Conservation (phyloP, 37 sponge, comb jelly and placozoan genomes). For the Halisarca cf. caerulea region DNA sequence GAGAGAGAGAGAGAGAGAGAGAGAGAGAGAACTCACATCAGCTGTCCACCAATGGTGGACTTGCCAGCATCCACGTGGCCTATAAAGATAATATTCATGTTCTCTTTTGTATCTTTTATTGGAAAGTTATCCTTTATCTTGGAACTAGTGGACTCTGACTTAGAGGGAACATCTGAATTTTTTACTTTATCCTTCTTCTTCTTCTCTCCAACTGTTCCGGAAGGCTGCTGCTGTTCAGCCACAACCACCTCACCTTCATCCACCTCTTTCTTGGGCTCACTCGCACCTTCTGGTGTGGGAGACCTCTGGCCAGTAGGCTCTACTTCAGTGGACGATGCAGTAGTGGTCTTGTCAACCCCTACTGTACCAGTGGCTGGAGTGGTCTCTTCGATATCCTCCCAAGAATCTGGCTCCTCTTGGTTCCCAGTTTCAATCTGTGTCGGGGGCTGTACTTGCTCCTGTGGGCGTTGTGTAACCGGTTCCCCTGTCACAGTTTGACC, state of each 20-base stretch:
- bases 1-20: neutral
- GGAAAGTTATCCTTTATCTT: conserved; percentile 38
- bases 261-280: neutral
- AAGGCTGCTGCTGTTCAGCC: neutral
- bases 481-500: conserved; percentile 4
- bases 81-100: conserved; percentile 95
- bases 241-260: neutral
- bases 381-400: conserved; percentile 70
- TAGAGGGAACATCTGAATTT: neutral
- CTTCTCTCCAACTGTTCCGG: neutral
- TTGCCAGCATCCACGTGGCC: conserved; percentile 99
- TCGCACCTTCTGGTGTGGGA: neutral
- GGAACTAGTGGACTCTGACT: neutral
- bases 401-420: conserved; percentile 54
- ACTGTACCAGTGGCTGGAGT: neutral
- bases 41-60: conserved; percentile 98
- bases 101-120: conserved; percentile 77
- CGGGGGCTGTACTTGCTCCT: too few relatives aligned
- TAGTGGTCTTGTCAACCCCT: neutral
- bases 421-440: neutral
- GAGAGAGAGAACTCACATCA: conserved; percentile 92
- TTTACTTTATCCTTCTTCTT: conserved; percentile 14
- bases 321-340: neutral
- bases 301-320: neutral
- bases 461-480: too few relatives aligned